A percentile compares a stretch with the other conserved stretches of the same genome.
Evolutionary conservation across 2,888 invertebrate genomes (phyloP).

Genomic region (Cecidostiba fungosa): DNA sequence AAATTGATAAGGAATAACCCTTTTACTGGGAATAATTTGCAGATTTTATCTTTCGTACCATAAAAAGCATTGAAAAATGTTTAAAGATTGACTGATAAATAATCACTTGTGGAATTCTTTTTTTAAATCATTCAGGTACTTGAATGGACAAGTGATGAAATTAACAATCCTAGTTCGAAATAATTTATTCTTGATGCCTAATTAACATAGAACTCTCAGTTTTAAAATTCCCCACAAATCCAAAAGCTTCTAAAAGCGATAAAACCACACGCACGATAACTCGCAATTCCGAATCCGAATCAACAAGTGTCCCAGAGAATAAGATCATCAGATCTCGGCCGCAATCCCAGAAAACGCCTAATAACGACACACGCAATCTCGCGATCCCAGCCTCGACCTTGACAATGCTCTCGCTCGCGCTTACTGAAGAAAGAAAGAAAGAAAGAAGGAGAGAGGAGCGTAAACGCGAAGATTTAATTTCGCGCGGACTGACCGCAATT

Average conservation of each 20-base stretch:
- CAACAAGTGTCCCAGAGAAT: not conserved
- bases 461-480: slow-evolving; percentile 53
- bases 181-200: too few species aligned
- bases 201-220: too few species aligned
- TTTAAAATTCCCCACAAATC: not conserved
- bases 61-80: too few species aligned
- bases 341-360: not conserved
- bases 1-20: too few species aligned
- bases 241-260: not conserved
- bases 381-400: slow-evolving; percentile 29
- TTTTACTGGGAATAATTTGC: too few species aligned
- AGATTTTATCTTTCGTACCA: too few species aligned
- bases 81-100: too few species aligned
- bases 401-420: slow-evolving; percentile 12
- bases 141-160: too few species aligned
- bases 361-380: not conserved
- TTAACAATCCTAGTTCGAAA: too few species aligned
- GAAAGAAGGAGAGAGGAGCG: slow-evolving; percentile 7
- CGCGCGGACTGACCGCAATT: slow-evolving; percentile 52
- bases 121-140: too few species aligned
- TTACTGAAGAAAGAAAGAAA: not conserved
- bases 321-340: not conserved
- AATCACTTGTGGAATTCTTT: too few species aligned
- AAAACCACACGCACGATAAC: not conserved
- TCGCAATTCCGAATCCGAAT: not conserved